A percentile compares a stretch with the other conserved stretches of the same genome.
Evolutionary conservation across 2,113 vertebrate genomes (phyloP).

Genomic region (Barbus barbus): DNA sequence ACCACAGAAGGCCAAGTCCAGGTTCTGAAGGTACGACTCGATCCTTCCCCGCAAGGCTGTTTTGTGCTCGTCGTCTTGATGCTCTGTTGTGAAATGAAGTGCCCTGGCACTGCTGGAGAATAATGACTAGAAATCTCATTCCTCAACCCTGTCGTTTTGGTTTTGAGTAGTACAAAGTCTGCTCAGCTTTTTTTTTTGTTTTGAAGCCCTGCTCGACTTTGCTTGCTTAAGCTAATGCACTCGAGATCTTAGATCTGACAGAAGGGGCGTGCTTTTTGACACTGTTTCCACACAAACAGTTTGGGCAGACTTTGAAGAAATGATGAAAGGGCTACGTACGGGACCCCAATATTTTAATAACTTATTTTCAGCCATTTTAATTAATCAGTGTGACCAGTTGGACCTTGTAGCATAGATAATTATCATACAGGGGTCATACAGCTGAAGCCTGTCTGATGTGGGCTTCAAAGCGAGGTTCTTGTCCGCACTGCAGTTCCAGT

Average conservation of each 20-base stretch:
- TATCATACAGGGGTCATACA: neutral
- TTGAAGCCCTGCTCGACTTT: neutral
- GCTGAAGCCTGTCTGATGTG: slow-evolving; percentile 14
- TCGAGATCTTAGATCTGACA: slow-evolving; percentile 14
- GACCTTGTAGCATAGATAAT: slow-evolving; percentile 2
- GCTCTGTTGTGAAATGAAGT: slow-evolving; percentile 17
- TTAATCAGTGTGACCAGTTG: neutral
- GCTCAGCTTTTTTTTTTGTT: neutral
- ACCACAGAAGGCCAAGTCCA: slow-evolving; percentile 95
- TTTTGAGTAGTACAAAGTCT: neutral
- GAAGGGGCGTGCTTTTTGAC: neutral
- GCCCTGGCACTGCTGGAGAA: neutral
- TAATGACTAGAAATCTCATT: slow-evolving; percentile 5
- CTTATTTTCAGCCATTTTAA: neutral
- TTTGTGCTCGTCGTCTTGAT: neutral
- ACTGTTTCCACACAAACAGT: neutral
- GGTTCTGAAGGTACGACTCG: slow-evolving; percentile 86
- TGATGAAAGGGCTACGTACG: neutral
- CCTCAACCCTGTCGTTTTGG: slow-evolving; percentile 1
- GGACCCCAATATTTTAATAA: slow-evolving; percentile 12
- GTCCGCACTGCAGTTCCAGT: neutral
- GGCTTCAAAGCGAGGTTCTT: slow-evolving; percentile 16
- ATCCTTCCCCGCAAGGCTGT: neutral
- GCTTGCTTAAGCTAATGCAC: slow-evolving; percentile 9
- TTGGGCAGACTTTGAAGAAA: slow-evolving; percentile 7